Base-by-base conservation (phyloP, 1,140 invertebrate species). In the Holotrichia oblita region DNA sequence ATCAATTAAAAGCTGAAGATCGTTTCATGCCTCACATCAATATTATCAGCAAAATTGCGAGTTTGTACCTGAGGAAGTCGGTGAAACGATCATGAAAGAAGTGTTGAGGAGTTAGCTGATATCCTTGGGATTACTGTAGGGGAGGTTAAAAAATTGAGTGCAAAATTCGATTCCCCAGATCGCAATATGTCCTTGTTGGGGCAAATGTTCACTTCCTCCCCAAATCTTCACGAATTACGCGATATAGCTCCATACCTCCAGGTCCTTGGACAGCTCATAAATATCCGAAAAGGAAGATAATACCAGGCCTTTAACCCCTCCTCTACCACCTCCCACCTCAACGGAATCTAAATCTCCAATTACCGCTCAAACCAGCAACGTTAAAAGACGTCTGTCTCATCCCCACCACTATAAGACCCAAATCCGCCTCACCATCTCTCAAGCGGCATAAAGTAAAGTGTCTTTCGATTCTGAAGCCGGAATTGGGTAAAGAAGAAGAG, bases 11-110 rank as follows among this genome's bases (percentile, higher is more conserved):
- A n/a, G 87, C 89, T 1, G 92, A 92, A 55, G 92, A 95, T 83
- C 89, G 94, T 4, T 91, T 91, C 69, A 95, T 96, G 94, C 95
- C 95, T 0, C 94, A 94, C 83, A 96, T 96, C 42, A 95, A 97
- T 83, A 92, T 96, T 0, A 96, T 96, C 80, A 95, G 94, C 83
- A 95, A 95, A 87, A 91, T 93, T 24, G 94, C 93, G 0, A 89
- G 91, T 4, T 85, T 96, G 14, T 86, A 85, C 74, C 79, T 82
- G 7, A 83, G 81, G 74, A 83, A 80, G 74, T 17, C 83, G 76
- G 82, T 87, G 87, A 6, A 81, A 79, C n/a, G 83, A 82, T 82
- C 34, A 83, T 78, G 77, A 40, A 86, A 88, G 79, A 83, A 89
- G 77, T 40, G 81, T 82, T 84, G 42, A 87, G 84, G 80, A 87